Evolutionary conservation across 1,140 invertebrate species (phyloP), one percentile per base, ranked within the genome.

Genomic region (Leptinotarsa texana): DNA sequence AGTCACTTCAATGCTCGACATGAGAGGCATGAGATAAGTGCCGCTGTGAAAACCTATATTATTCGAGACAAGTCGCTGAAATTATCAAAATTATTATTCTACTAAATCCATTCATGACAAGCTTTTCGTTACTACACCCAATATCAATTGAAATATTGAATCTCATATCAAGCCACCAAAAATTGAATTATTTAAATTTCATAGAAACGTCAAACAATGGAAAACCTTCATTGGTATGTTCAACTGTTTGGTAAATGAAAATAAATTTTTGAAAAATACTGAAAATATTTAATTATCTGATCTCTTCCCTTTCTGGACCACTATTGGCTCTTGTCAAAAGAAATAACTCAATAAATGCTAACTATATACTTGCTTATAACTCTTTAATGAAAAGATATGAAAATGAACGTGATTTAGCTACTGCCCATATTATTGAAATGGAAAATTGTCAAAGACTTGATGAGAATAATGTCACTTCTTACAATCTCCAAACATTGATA

Each of bases 121-220:
- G 24, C 24, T 27, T 27, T 27, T 27, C 24, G 24, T 27, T 27
- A 6, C 4, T 27, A 27, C 24, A 27, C 24, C 4, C 4, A 0
- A 27, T 27, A 5, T 27, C 5, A 27, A 5, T 27, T 27, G 4
- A 63, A 72, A 72, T 48, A 69, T 73, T 3, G 11, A 2, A 78
- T 18, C 63, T 62, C 74, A 24, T 51, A n/a, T 51, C 4, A 51
- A 51, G 49, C 49, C 6, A 3, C 77, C 75, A 6, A 42, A 74
- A 51, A 48, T 78, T 1, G 63, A 76, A 24, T 48, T 77, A 33
- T 33, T 71, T 13, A 72, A 24, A 49, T 77, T 78, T 63, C 61
- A 73, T 18, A 75, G 73, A 21, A 73, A 74, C 49, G 51, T 77
- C 13, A 77, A 71, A 63, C n/a, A 74, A 62, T 78, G 75, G 75